Evolutionary conservation across 1,140 invertebrate genomes (phyloP), one percentile per base, ranked within the genome.

Genomic region (Bacillus rossius): DNA sequence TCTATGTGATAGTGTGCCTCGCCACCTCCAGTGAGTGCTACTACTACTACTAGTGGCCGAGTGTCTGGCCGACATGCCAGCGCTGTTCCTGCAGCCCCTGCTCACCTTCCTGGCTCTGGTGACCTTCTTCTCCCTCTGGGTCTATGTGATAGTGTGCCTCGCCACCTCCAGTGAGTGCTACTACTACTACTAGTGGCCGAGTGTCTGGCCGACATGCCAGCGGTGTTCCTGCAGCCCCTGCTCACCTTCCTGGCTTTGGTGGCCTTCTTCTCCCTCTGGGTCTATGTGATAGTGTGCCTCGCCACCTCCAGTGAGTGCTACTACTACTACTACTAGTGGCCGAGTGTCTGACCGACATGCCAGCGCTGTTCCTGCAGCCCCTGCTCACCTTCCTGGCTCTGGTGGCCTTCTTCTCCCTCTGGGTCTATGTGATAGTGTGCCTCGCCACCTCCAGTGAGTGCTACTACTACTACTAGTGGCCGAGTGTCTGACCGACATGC

Each of bases 361-460:
- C 94, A 5, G 84, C 82, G n/a, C 73, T 98, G 22, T 86, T 96
- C 66, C 75, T 94, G 19, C 93, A 95, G 68, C 94, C 94, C 1
- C 69, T 96, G 1, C 75, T 93, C 57, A 96, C 94, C 0, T 94
- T 94, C 69, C 60, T 89, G 43, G 80, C 87, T 47, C 76, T 96
- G 0, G 72, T 88, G 23, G 59, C 84, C 40, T 96, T 96, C 71
- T 88, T 94, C 61, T 73, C 84, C 40, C 92, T 91, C 77, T 96
- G 92, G 92, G 77, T 93, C 1, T 78, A 81, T 26, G 84, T 96
- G 37, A 82, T 96, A 61, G 74, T 85, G 22, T 84, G 77, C 65
- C 72, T 89, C 4, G 81, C 82, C n/a, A 87, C 86, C 62, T 79
- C 85, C 37, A 79, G 87, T 89, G 77, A 82, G 83, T 78, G 41